Evolutionary conservation across 1,140 invertebrate genomes (phyloP), one percentile per base, ranked within the genome.

Genomic region (Drosophila eugracilis): DNA sequence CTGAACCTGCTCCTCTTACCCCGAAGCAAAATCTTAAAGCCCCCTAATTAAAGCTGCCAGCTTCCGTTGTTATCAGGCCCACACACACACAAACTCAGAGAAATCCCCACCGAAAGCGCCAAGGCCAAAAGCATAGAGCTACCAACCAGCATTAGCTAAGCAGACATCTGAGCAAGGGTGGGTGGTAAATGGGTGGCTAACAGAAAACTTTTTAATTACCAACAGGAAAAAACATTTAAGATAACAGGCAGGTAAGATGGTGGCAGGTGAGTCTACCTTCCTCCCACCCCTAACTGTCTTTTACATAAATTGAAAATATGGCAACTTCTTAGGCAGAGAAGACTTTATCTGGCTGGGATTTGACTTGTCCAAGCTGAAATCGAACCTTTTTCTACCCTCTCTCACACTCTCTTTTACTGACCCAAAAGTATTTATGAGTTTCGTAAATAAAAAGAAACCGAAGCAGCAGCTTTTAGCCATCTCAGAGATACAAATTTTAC

Each of bases 291-390:
- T n/a, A n/a, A n/a, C n/a, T n/a, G n/a, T 42, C 45, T 63, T 77
- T 70, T 55, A 70, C 80, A 85, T 85, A 85, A 85, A 85, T 86
- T 85, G 78, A 75, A 85, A 85, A 80, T 85, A 85, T 77, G 69
- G 73, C 81, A 63, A 62, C 55, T 74, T 81, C 77, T 77, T 54
- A 57, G 69, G 48, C 62, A 37, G 30, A 26, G 30, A 22, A 44
- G 37, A 80, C 58, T 58, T 54, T 75, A 75, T 72, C 72, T 54
- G 57, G 5, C 30, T 1, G 7, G 28, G 45, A 24, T n/a, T 30
- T 42, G 55, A 28, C 14, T 15, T 48, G 54, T 52, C 72, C 54
- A 30, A 74, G 17, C 32, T 14, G 44, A 19, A 37, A 28, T 52
- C 45, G 30, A 77, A 65, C 42, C 41, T 60, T 65, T 37, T 44